Conservation (phyloP, 53 echinoderm and acorn worm species). For the Antedon mediterranea region DNA sequence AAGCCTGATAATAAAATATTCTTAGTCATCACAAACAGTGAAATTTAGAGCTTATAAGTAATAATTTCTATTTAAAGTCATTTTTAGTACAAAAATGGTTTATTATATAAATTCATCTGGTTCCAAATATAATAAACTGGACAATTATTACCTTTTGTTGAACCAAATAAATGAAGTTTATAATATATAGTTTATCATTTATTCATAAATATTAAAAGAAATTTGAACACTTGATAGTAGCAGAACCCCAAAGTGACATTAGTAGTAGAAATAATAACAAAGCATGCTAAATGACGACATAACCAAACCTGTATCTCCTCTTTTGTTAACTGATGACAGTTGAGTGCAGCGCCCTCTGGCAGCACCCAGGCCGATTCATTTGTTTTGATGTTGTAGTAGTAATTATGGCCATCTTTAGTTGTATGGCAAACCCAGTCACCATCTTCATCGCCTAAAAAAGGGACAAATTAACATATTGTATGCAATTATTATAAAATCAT, state of each 20-base stretch:
- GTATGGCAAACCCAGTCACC: slow-evolving; percentile 64
- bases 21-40: too few relatives aligned
- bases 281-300: not conserved
- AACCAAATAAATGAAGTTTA: too few relatives aligned
- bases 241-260: not conserved
- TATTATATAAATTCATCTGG: too few relatives aligned
- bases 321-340: slow-evolving; percentile 51
- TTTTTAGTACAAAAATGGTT: too few relatives aligned
- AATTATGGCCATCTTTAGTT: slow-evolving; percentile 45
- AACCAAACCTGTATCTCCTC: slow-evolving; percentile 77
- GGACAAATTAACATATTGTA: too few relatives aligned
- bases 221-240: not conserved
- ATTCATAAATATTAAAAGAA: not conserved
- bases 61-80: too few relatives aligned
- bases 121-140: too few relatives aligned
- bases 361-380: slow-evolving; percentile 59
- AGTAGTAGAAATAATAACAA: not conserved
- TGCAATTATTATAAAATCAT: too few relatives aligned
- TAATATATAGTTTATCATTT: too few relatives aligned
- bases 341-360: slow-evolving; percentile 41
- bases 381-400: slow-evolving; percentile 68
- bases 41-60: too few relatives aligned
- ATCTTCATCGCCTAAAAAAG: slow-evolving; percentile 6
- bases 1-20: too few relatives aligned
- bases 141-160: too few relatives aligned